These are phyloP conservation scores for Oligia strigilis DNA, from an alignment of 2,888 invertebrate species.

Conservation along the genomic window DNA sequence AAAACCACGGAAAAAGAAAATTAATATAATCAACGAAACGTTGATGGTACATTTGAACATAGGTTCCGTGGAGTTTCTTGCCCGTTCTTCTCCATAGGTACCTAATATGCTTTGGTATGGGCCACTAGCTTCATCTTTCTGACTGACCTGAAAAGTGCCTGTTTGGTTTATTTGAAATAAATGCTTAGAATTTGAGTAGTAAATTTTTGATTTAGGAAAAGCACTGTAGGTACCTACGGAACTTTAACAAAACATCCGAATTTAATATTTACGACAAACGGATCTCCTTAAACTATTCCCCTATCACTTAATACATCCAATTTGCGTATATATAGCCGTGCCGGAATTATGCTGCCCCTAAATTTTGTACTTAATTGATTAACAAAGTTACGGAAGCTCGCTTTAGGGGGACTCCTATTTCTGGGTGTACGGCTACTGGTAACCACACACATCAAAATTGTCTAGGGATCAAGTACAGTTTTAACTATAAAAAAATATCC, in stretches of 20 bases:
- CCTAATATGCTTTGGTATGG: too few relatives aligned
- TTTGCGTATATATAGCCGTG: constrained; percentile 37
- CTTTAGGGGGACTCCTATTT: constrained; percentile 34
- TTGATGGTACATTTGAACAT: too few relatives aligned
- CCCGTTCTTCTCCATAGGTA: too few relatives aligned
- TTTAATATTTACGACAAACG: constrained; percentile 28
- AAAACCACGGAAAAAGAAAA: too few relatives aligned
- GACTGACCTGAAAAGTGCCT: too few relatives aligned
- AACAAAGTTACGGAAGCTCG: constrained; percentile 58
- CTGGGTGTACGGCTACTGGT: constrained; percentile 23
- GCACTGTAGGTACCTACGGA: neutral
- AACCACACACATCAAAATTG: constrained; percentile 10
- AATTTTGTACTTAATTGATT: constrained; percentile 61
- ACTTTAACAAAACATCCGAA: neutral
- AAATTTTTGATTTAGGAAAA: neutral
- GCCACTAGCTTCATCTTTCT: too few relatives aligned
- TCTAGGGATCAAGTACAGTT: too few relatives aligned
- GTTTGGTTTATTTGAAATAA: neutral
- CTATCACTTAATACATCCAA: constrained; percentile 46
- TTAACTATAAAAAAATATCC: too few relatives aligned
- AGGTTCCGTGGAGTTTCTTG: too few relatives aligned
- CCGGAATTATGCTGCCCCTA: constrained; percentile 44
- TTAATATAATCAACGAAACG: too few relatives aligned
- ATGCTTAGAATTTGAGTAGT: neutral
- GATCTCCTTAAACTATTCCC: constrained; percentile 23